Base-by-base conservation (phyloP, 2,888 invertebrate species). In the Thecocarcelia acutangulata region DNA sequence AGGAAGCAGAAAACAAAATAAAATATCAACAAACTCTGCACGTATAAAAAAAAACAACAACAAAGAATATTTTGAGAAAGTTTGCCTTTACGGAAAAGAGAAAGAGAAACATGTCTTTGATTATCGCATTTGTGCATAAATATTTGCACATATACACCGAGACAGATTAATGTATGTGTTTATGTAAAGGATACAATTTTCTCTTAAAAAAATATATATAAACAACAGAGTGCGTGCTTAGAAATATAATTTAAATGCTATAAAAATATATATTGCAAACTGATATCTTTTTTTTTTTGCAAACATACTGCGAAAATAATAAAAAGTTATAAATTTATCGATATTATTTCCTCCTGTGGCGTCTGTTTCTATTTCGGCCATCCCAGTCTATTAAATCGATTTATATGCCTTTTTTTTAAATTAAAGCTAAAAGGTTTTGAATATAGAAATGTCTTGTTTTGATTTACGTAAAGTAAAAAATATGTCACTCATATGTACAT, bases 201-300 rank as follows among this genome's bases (percentile, higher is more conserved):
- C 19, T 2, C 21, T n/a, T 37, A 1, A 19, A 56, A 15, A 48
- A 11, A 17, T 12, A 59, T 17, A 56, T 44, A 46, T 33, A 19
- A n/a, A 64, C 40, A 69, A 19, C 46, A 77, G 48, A 54, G 73
- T 63, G 73, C 77, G 81, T 82, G 81, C 58, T 58, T 64, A 52
- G 81, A 77, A 82, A 77, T 69, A 69, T 69, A 63, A 82, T 74
- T 77, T 59, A 19, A 58, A 66, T 59, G 33, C 48, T 58, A 66
- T 68, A 54, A 56, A 40, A 40, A n/a, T 0, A 17, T 24, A 42
- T n/a, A 69, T 15, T 28, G 58, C 56, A 58, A 58, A 28, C 56
- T 58, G 48, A 66, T 59, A 66, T 66, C 42, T 44, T 21, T 17
- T 13, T 33, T 63, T 15, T 13, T 33, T 63, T 15, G 17, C 13